Evolutionary conservation across 1,140 invertebrate species (phyloP), one percentile per base, ranked within the genome.

Genomic region (Patella vulgata): DNA sequence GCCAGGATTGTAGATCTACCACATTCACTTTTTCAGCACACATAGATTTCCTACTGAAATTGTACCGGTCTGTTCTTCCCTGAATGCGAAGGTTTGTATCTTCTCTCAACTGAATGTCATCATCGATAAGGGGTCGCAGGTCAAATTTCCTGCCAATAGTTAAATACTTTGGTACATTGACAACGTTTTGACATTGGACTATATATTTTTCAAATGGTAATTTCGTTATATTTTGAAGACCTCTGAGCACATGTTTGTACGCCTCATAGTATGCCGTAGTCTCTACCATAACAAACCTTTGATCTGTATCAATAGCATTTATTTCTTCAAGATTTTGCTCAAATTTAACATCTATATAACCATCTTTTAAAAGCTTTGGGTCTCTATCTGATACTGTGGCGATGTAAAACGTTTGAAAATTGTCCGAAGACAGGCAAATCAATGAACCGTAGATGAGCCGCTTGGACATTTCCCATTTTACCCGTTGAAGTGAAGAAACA

Each of bases 381-480:
- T 90, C 85, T 53, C 89, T 81, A 39, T 90, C 85, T 3, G 84
- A 71, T 28, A 93, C 89, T 1, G 87, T 89, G n/a, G 88, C 91
- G 66, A 92, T 87, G 43, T 90, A 79, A 33, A 92, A 81, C 33
- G 87, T 87, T 33, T 87, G 78, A 76, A 92, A 93, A 52, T 90
- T 86, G 73, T 91, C 88, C 14, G 70, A 83, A 0, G 90, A 90
- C 21, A 94, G 87, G 63, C 90, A 88, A 0, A 94, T 68, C 19
- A 94, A 80, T 0, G 90, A 89, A 0, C 92, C 92, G 79, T 83
- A 89, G 72, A 93, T 87, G 39, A 93, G 87, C 52, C 89, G 82
- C 73, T 89, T 88, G 6, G 85, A 85, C 27, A 59, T 46, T 52
- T 80, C 62, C 83, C 83, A 85, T 17, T 78, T 70, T 3, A 83